Percentiles rank a stretch among this genome's conserved stretches.
Conservation (phyloP, 2,797 vertebrate genomes). For the Pogoniulus pusillus region DNA sequence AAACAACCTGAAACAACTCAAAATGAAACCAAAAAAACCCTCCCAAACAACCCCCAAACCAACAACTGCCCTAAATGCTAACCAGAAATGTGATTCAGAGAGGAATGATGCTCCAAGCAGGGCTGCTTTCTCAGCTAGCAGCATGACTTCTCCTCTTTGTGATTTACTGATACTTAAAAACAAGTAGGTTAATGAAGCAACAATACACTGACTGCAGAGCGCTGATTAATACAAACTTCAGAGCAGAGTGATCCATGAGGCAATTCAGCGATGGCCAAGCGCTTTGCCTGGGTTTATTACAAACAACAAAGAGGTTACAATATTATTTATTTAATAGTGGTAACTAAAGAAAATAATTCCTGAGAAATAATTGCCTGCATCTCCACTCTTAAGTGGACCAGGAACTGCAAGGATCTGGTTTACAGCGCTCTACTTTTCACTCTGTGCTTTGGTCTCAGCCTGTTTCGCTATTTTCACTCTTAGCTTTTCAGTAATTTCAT, state of each 20-base stretch:
- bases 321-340: background rate
- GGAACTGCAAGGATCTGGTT: background rate
- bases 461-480: background rate
- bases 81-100: background rate
- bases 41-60: background rate
- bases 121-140: slow-evolving; percentile 54
- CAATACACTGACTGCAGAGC: slow-evolving; percentile 39
- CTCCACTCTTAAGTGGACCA: background rate
- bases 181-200: slow-evolving; percentile 72
- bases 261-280: background rate
- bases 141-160: slow-evolving; percentile 59
- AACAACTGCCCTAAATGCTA: background rate
- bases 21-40: background rate
- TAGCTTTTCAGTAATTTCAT: background rate
- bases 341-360: background rate
- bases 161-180: slow-evolving; percentile 68
- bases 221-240: slow-evolving; percentile 63
- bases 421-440: background rate
- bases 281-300: background rate
- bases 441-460: background rate
- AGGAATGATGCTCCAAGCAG: slow-evolving; percentile 20
- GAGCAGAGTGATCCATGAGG: slow-evolving; percentile 12
- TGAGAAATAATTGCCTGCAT: background rate
- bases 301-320: background rate
- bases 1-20: too few species aligned